Conservation (phyloP, 2,888 invertebrate genomes). For the Brenthis ino region DNA sequence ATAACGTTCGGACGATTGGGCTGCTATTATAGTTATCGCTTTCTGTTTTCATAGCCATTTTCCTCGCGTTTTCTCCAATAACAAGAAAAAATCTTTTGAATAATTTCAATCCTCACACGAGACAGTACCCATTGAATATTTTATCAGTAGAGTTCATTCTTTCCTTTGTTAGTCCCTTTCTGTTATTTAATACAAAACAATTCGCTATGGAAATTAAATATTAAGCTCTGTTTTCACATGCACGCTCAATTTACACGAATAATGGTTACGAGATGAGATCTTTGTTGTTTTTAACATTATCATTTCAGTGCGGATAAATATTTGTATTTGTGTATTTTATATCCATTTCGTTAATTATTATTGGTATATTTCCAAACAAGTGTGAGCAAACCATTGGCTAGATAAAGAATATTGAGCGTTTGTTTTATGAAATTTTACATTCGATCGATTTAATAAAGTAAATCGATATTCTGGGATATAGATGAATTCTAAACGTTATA, state of each 20-base stretch:
- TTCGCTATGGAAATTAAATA: constrained; percentile 33
- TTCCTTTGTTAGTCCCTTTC: constrained; percentile 18
- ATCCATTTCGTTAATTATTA: no score
- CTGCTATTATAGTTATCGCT: no score
- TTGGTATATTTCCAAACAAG: no score
- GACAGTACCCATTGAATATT: constrained; percentile 33
- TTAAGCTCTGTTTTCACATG: constrained; percentile 28
- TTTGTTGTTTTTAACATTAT: constrained; percentile 8
- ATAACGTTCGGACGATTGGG: no score
- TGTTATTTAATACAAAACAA: constrained; percentile 36
- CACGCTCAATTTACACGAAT: constrained; percentile 21
- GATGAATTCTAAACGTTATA: no score
- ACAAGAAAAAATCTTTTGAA: neutral
- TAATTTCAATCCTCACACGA: neutral
- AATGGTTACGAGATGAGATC: constrained; percentile 7
- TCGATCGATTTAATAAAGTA: no score
- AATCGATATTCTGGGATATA: no score
- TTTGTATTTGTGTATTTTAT: constrained; percentile 1
- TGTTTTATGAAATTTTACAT: no score
- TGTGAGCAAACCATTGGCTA: no score
- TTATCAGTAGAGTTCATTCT: constrained; percentile 28
- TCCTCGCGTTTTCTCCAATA: no score
- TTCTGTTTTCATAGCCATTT: no score
- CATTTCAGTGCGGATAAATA: constrained; percentile 1
- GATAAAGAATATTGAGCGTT: no score